Conservation (phyloP, 2,797 vertebrate genomes). For the Novumbra hubbsi region DNA sequence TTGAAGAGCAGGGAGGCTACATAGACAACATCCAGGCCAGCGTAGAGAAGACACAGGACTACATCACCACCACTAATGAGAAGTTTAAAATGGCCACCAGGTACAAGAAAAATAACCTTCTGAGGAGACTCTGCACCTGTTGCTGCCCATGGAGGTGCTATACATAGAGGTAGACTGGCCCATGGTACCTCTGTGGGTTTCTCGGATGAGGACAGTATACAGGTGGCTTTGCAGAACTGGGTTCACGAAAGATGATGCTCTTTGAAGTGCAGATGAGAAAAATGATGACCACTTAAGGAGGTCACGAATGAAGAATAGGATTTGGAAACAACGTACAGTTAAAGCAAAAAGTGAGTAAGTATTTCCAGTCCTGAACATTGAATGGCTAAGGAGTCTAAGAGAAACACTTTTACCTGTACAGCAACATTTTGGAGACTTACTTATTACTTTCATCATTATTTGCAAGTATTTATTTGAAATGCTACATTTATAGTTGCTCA, state of each 20-base stretch:
- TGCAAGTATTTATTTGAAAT: slow-evolving; percentile 18
- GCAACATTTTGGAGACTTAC: background rate
- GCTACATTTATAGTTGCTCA: no score
- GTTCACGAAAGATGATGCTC: no score
- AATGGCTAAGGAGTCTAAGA: background rate
- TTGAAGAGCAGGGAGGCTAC: slow-evolving; percentile 87
- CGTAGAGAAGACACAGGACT: slow-evolving; percentile 84
- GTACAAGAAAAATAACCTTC: slow-evolving; percentile 86
- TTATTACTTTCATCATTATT: slow-evolving; percentile 15
- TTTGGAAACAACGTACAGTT: slow-evolving; percentile 26
- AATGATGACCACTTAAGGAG: background rate
- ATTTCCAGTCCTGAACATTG: background rate
- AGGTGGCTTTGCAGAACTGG: background rate
- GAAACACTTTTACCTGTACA: slow-evolving; percentile 33
- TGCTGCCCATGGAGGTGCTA: slow-evolving; percentile 84
- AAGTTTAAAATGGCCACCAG: slow-evolving; percentile 86
- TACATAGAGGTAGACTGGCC: slow-evolving; percentile 50
- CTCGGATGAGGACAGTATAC: background rate
- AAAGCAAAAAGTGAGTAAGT: background rate
- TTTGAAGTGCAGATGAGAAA: background rate
- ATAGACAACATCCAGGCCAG: slow-evolving; percentile 89
- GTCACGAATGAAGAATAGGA: background rate
- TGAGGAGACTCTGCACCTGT: slow-evolving; percentile 85
- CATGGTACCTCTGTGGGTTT: background rate
- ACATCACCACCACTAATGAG: slow-evolving; percentile 77